Evolutionary conservation across 2,888 invertebrate genomes (phyloP).

Genomic region (Diplolepis rosae): DNA sequence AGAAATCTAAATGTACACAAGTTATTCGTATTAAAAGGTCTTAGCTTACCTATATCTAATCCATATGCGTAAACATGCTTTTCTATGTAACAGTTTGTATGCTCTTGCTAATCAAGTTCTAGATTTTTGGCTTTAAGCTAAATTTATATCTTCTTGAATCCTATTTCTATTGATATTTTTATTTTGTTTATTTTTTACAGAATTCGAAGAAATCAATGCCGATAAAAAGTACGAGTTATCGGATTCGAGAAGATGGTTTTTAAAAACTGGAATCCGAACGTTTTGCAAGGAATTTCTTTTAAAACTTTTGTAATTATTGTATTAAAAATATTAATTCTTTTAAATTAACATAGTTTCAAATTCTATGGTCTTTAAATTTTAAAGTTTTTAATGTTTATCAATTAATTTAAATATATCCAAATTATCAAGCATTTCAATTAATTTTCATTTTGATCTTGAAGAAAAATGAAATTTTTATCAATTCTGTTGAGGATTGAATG

Average conservation of each 20-base stretch:
- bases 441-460: too few species aligned
- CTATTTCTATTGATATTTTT: background rate
- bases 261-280: background rate
- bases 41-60: conserved; percentile 54
- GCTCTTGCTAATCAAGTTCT: conserved; percentile 48
- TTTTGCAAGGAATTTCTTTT: background rate
- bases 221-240: background rate
- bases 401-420: too few species aligned
- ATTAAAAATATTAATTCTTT: background rate
- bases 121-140: conserved; percentile 28
- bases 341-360: background rate
- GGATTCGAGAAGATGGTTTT: conserved; percentile 13
- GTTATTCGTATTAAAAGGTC: conserved; percentile 53
- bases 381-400: too few species aligned
- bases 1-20: conserved; percentile 54
- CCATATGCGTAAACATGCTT: conserved; percentile 51
- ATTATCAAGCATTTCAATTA: too few species aligned
- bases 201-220: background rate
- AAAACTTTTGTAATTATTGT: background rate
- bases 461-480: too few species aligned
- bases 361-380: too few species aligned
- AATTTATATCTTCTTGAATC: conserved; percentile 23
- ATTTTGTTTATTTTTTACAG: background rate
- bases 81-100: conserved; percentile 53
- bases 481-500: too few species aligned